These are phyloP conservation scores for Cichladusa arquata DNA, from an alignment of 2,113 vertebrate species.

Conservation along the genomic window DNA sequence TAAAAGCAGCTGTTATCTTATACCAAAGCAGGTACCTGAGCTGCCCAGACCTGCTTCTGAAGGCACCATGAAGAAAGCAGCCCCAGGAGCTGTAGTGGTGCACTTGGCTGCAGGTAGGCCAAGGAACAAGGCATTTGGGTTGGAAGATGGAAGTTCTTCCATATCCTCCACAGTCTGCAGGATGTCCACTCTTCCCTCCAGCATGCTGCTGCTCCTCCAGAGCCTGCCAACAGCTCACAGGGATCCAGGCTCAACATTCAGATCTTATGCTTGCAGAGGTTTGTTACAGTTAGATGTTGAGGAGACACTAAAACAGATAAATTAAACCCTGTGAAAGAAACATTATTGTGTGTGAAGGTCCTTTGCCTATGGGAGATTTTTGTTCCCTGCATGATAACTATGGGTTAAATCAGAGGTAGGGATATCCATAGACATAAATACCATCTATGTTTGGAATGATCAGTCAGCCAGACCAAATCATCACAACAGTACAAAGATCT, in stretches of 20 bases:
- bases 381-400: neutral
- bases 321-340: neutral
- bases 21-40: neutral
- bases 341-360: neutral
- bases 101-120: neutral
- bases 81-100: neutral
- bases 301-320: neutral
- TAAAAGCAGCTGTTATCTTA: neutral
- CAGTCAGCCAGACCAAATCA: neutral
- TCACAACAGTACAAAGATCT: neutral
- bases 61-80: neutral
- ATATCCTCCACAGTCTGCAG: neutral
- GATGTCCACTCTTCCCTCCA: neutral
- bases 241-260: neutral
- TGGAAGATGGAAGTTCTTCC: neutral
- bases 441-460: neutral
- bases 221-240: neutral
- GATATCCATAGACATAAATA: neutral
- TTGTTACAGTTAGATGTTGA: neutral
- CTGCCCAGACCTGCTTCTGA: neutral
- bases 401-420: neutral
- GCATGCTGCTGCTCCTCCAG: neutral
- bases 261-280: neutral
- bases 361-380: neutral
- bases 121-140: neutral